Percentiles rank a stretch among this genome's conserved stretches.
Evolutionary conservation across 2,113 vertebrate genomes (phyloP).

Genomic region (Dicerorhinus sumatrensis): DNA sequence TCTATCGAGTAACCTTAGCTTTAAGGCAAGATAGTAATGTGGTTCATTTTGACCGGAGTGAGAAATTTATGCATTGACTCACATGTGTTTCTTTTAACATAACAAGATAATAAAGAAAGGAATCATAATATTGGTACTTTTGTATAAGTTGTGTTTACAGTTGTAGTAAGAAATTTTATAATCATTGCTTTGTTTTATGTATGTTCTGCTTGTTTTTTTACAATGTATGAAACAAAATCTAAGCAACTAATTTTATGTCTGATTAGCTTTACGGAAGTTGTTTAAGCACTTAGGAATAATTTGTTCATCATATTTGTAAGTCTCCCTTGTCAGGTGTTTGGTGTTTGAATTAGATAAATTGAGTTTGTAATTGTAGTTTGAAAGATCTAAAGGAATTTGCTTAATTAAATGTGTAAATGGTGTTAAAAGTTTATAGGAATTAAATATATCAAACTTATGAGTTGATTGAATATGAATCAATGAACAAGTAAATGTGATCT

Average conservation of each 20-base stretch:
- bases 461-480: conserved; percentile 79
- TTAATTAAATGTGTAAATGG: conserved; percentile 79
- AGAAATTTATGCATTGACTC: not conserved
- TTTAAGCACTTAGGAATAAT: conserved; percentile 65
- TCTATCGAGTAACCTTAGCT: not conserved
- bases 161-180: not conserved
- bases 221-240: conserved; percentile 34
- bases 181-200: conserved; percentile 16
- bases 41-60: not conserved
- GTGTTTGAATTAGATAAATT: conserved; percentile 74
- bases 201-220: conserved; percentile 8
- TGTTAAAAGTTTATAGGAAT: conserved; percentile 75
- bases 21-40: not conserved
- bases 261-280: conserved; percentile 70
- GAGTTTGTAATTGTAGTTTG: conserved; percentile 76
- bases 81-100: not conserved
- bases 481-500: conserved; percentile 68
- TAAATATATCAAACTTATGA: conserved; percentile 74
- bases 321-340: conserved; percentile 77
- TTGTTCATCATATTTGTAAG: conserved; percentile 55
- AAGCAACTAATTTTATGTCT: conserved; percentile 60
- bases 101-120: conserved; percentile 18
- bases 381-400: conserved; percentile 75
- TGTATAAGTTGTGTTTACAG: not conserved
- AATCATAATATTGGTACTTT: not conserved